Evolutionary conservation across 2,888 invertebrate genomes (phyloP).

Genomic region (Papilio protenor): DNA sequence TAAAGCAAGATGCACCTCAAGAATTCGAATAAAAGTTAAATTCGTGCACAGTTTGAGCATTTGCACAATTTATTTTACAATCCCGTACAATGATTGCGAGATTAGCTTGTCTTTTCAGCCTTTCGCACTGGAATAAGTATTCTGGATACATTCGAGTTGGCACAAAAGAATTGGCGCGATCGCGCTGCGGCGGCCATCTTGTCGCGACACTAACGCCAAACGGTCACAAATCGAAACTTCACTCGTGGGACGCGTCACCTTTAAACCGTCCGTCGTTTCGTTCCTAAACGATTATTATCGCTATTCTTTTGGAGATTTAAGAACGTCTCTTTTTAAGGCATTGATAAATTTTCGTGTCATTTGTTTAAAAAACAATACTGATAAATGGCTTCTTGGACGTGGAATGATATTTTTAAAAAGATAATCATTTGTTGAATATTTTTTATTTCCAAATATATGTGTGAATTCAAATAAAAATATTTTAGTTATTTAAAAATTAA

Average conservation of each 20-base stretch:
- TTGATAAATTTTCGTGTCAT: constrained; percentile 13
- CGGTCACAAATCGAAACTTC: constrained; percentile 76
- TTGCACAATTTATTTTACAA: constrained; percentile 55
- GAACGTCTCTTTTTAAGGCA: constrained; percentile 13
- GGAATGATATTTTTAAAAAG: neutral
- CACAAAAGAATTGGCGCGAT: constrained; percentile 81
- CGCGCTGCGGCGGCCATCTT: constrained; percentile 73
- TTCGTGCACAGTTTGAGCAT: constrained; percentile 46
- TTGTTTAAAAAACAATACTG: constrained; percentile 4
- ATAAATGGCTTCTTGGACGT: neutral
- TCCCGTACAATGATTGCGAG: constrained; percentile 69
- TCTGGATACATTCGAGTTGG: constrained; percentile 71
- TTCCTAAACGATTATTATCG: constrained; percentile 50
- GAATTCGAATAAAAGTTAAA: constrained; percentile 49
- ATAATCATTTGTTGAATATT: neutral
- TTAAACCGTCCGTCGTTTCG: constrained; percentile 52
- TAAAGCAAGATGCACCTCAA: constrained; percentile 26
- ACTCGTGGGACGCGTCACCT: constrained; percentile 66
- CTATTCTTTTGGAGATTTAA: constrained; percentile 36
- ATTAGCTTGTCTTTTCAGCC: constrained; percentile 67
- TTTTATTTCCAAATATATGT: neutral
- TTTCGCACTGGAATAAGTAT: constrained; percentile 69
- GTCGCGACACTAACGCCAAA: constrained; percentile 66
- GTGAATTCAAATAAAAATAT: too few relatives aligned
- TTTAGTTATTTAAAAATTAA: too few relatives aligned